Evolutionary conservation across 1,140 invertebrate species (phyloP).

Genomic region (Nasonia longicornis): DNA sequence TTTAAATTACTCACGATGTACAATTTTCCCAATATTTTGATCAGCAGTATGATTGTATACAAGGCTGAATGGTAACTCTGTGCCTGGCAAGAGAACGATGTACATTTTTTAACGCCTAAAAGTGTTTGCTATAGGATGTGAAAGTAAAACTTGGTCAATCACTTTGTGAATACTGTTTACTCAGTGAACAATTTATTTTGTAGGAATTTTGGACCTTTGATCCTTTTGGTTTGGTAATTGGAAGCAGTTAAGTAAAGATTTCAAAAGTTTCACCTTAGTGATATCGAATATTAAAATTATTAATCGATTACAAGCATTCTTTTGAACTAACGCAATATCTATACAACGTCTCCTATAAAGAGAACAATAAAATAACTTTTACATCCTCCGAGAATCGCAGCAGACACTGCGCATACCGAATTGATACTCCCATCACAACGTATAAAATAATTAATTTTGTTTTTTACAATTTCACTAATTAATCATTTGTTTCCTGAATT

Average conservation of each 20-base stretch:
- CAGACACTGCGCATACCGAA: background rate
- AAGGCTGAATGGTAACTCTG: background rate
- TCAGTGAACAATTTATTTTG: constrained; percentile 5
- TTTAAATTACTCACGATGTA: background rate
- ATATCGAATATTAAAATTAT: background rate
- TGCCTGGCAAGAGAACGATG: background rate
- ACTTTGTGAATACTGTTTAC: background rate
- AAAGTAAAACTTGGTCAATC: background rate
- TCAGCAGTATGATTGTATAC: no score
- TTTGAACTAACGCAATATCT: background rate
- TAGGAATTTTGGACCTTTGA: constrained; percentile 21
- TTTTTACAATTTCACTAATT: background rate
- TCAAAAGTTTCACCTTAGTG: background rate
- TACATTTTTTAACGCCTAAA: no score
- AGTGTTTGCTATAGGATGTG: background rate
- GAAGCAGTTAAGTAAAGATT: constrained; percentile 11
- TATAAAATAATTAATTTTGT: background rate
- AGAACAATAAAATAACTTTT: background rate
- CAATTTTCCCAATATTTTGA: background rate
- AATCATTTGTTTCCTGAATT: background rate
- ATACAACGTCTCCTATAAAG: background rate
- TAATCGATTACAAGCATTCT: background rate
- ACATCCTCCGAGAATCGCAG: background rate
- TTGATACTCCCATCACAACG: background rate
- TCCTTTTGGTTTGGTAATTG: background rate